Conservation (phyloP, 2,113 vertebrate species). For the Pelobates fuscus region DNA sequence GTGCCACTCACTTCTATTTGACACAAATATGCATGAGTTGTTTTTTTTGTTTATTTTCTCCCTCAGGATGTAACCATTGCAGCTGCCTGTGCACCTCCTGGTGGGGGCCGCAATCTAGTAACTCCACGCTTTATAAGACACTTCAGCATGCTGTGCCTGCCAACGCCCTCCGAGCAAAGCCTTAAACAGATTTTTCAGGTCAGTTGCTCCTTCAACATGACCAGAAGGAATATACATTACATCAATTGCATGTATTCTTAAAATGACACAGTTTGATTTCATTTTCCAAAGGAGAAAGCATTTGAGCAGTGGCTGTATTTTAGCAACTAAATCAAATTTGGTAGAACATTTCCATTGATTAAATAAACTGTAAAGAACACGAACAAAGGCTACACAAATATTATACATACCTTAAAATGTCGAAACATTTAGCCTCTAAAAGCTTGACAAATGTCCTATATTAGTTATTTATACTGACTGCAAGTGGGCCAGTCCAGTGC, state of each 20-base stretch:
- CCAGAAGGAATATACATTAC: background rate
- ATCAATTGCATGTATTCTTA: background rate
- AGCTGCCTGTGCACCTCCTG: conserved; percentile 79
- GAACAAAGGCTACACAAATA: too few species aligned
- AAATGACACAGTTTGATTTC: background rate
- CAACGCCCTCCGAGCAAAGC: conserved; percentile 77
- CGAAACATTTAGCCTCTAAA: too few species aligned
- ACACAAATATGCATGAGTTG: conserved; percentile 35
- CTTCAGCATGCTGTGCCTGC: conserved; percentile 82
- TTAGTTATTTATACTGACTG: too few species aligned
- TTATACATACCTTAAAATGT: too few species aligned
- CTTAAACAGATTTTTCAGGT: conserved; percentile 86
- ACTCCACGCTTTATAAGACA: conserved; percentile 79
- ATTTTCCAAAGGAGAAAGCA: conserved; percentile 1
- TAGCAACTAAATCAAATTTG: background rate
- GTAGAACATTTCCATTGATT: background rate
- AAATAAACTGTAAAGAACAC: too few species aligned
- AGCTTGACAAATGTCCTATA: too few species aligned
- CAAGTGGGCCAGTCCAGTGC: too few species aligned
- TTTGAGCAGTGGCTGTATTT: background rate
- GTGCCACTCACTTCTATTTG: conserved; percentile 34
- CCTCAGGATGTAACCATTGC: conserved; percentile 76
- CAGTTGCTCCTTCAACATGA: conserved; percentile 44
- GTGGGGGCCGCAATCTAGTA: conserved; percentile 82
- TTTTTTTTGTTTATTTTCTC: conserved; percentile 46